Percentiles rank a stretch among this genome's conserved stretches.
phyloP scores from a whole-genome alignment of 2,797 vertebrate genomes.

The Chanos chanos region DNA sequence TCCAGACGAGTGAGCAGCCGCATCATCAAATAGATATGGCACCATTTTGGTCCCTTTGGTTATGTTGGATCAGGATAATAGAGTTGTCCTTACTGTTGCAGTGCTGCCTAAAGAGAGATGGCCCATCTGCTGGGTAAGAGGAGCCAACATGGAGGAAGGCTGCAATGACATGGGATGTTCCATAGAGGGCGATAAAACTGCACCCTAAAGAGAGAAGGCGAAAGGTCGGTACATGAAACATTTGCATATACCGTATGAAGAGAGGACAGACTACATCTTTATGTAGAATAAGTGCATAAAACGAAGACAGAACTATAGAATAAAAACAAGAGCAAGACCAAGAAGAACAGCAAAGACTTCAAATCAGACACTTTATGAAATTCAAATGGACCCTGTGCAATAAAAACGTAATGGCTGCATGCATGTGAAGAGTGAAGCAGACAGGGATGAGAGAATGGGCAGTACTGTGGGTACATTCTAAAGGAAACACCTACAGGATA shows the following conservation, averaged over 20 bases:
- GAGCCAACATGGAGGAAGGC: constrained; percentile 88
- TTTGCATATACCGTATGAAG: not conserved
- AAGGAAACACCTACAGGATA: no score
- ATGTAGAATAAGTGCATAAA: not conserved
- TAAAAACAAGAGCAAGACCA: not conserved
- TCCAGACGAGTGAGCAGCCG: no score
- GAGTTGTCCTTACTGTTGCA: constrained; percentile 83
- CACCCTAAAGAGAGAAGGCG: constrained; percentile 70
- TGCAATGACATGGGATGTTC: constrained; percentile 98
- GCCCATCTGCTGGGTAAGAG: constrained; percentile 96
- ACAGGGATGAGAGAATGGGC: not conserved
- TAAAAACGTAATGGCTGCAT: no score
- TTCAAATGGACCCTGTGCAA: no score
- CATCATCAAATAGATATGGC: no score
- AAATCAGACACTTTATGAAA: no score
- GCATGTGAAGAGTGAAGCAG: no score
- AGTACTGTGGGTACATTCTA: not conserved
- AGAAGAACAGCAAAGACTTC: no score
- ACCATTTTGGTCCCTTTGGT: no score
- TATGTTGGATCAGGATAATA: constrained; percentile 19
- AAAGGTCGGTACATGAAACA: not conserved
- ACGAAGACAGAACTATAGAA: not conserved
- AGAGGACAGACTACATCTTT: not conserved
- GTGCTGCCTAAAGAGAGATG: constrained; percentile 93
- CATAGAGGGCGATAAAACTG: constrained; percentile 96